Evolutionary conservation across 2,113 vertebrate genomes (phyloP), one percentile per base, ranked within the genome.

Genomic region (Mionectes macconnelli): DNA sequence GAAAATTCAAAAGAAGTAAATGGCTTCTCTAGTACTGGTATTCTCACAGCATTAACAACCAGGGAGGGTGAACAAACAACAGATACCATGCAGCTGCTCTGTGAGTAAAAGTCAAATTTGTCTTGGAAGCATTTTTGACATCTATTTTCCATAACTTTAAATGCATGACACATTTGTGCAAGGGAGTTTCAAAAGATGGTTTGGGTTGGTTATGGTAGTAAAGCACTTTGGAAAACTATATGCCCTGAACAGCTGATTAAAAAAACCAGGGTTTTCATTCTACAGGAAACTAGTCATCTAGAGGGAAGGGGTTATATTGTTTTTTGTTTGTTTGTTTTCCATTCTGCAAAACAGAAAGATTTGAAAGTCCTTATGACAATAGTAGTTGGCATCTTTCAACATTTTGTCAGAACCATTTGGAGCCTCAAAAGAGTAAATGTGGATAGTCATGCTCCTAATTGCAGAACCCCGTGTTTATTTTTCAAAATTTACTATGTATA

Each of bases 301-400:
- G 4, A 6, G 6, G 4, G 1, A 3, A 4, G 4, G 18, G 5
- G 6, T 52, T 2, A 68, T 60, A n/a, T 40, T 45, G 2, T 18
- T 20, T 45, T 23, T 24, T 24, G 42, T 30, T 24, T 12, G 16
- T 19, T 18, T 4, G 0, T 49, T 81, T 70, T 24, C 8, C 6
- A 22, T 52, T 72, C 21, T 83, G 10, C 16, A 86, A 86, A 77
- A 10, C 5, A 83, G 23, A 92, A 75, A 79, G 27, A 37, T 56
- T 52, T 69, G 12, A 40, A 77, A 66, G 13, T 13, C 31, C 9
- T 85, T 76, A 55, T 2, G 9, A 56, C 17, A 90, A 31, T 8
- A n/a, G 5, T 9, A 72, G 7, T 47, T 52, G 39, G 2, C 10
- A 64, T 64, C 39, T 70, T 70, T n/a, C 52, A 84, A 13, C 10